Conservation (phyloP, 64 coral and sea anemone genomes). For the Hydrozoanthus tunicans region DNA sequence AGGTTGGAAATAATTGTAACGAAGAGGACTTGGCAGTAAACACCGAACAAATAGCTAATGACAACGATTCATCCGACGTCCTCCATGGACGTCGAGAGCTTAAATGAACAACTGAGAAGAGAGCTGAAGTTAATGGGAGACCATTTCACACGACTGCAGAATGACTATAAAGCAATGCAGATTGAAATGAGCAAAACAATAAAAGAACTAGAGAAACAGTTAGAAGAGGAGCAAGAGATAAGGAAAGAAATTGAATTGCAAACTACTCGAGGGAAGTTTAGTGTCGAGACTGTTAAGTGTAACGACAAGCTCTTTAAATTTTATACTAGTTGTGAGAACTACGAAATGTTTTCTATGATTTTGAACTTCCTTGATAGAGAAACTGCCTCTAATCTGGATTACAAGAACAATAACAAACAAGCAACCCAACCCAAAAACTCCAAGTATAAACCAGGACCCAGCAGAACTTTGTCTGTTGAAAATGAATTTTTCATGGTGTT, state of each 20-base stretch:
- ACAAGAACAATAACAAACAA: conserved; percentile 55
- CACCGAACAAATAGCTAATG: not conserved
- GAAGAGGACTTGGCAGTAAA: conserved; percentile 13
- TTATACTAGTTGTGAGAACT: conserved; percentile 73
- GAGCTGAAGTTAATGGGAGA: conserved; percentile 62
- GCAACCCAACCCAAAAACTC: conserved; percentile 31
- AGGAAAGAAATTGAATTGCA: conserved; percentile 65
- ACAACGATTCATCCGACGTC: not conserved
- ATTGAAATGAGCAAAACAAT: conserved; percentile 56
- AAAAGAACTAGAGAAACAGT: conserved; percentile 52
- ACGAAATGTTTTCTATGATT: conserved; percentile 66
- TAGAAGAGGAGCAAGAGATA: conserved; percentile 47
- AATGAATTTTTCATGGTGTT: conserved; percentile 81
- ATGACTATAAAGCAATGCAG: conserved; percentile 61
- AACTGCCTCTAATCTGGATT: conserved; percentile 67
- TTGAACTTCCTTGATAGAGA: conserved; percentile 65
- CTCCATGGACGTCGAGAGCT: not conserved
- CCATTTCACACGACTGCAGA: conserved; percentile 47
- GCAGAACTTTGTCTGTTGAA: conserved; percentile 65
- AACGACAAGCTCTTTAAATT: conserved; percentile 72
- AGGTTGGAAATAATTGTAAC: conserved; percentile 12
- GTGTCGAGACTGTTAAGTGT: conserved; percentile 55
- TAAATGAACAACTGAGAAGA: conserved; percentile 32
- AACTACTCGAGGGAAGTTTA: conserved; percentile 40
- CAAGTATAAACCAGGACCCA: conserved; percentile 82